phyloP scores from a whole-genome alignment of 2,888 invertebrate species.

The Lithophane socia region DNA sequence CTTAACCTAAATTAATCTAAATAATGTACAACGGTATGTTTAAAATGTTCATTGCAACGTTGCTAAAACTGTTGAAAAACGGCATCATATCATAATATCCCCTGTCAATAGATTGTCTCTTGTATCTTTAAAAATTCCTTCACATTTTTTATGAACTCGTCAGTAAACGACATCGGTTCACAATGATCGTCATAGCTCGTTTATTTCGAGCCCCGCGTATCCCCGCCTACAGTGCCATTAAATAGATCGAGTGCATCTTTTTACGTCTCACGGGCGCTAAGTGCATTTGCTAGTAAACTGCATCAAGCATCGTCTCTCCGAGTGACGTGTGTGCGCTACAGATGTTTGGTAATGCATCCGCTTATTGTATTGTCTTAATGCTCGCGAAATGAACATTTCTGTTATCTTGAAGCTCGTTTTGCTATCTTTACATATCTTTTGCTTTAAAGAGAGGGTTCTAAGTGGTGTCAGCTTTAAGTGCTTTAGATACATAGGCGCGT shows the following conservation, averaged over 20 bases:
- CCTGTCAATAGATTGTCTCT: not conserved
- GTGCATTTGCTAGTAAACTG: conserved; percentile 88
- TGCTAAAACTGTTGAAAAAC: not conserved
- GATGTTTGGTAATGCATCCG: conserved; percentile 64
- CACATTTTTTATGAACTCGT: conserved; percentile 43
- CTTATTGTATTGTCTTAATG: conserved; percentile 65
- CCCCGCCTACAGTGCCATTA: conserved; percentile 83
- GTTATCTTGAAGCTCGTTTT: conserved; percentile 52
- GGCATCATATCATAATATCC: too few relatives aligned
- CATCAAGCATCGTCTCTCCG: conserved; percentile 71
- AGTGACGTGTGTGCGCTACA: conserved; percentile 57
- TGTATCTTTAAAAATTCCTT: conserved; percentile 34
- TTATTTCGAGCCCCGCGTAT: conserved; percentile 66
- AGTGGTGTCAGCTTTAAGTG: conserved; percentile 62
- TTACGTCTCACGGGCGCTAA: conserved; percentile 85
- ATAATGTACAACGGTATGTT: conserved; percentile 2
- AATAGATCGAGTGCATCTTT: conserved; percentile 86
- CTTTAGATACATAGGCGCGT: conserved; percentile 35
- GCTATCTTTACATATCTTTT: conserved; percentile 58
- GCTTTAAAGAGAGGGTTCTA: conserved; percentile 42
- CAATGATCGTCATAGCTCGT: conserved; percentile 59
- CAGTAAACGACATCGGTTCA: conserved; percentile 51
- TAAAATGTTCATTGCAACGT: not conserved
- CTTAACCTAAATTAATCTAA: conserved; percentile 12
- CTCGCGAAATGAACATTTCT: conserved; percentile 56